A percentile compares a stretch with the other conserved stretches of the same genome.
Evolutionary conservation across 2,888 invertebrate genomes (phyloP).

Genomic region (Hemicrepidius hirtus): DNA sequence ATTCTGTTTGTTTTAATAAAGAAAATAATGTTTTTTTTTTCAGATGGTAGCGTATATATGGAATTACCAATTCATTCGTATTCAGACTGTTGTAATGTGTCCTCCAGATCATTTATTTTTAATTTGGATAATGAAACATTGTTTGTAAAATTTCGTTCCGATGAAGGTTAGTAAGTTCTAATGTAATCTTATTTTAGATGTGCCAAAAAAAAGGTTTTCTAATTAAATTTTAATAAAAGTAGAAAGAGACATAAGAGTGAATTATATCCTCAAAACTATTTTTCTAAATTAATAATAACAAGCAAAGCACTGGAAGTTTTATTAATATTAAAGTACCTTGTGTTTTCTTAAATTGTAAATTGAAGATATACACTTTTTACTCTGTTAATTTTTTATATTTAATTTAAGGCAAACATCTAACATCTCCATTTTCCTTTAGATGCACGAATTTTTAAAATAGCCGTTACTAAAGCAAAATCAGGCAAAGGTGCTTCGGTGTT

Average conservation of each 20-base stretch:
- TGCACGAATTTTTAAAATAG: conserved; percentile 83
- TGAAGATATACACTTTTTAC: neutral
- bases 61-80: conserved; percentile 82
- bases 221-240: neutral
- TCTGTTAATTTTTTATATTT: conserved; percentile 28
- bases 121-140: conserved; percentile 83
- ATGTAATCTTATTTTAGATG: neutral
- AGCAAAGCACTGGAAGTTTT: too few species aligned
- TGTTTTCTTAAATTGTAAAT: neutral
- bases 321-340: neutral
- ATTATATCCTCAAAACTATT: too few species aligned
- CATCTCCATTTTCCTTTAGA: conserved; percentile 71
- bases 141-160: conserved; percentile 81
- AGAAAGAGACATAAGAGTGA: too few species aligned
- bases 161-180: conserved; percentile 71
- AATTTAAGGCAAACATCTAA: conserved; percentile 38
- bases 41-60: conserved; percentile 71
- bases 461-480: conserved; percentile 83
- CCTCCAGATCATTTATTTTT: conserved; percentile 81
- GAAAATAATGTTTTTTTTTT: conserved; percentile 1
- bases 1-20: neutral
- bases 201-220: too few species aligned
- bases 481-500: conserved; percentile 89
- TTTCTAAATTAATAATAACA: neutral
- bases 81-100: conserved; percentile 84